Evolutionary conservation across 2,888 invertebrate species (phyloP).

Genomic region (Gymnoscelis rufifasciata): DNA sequence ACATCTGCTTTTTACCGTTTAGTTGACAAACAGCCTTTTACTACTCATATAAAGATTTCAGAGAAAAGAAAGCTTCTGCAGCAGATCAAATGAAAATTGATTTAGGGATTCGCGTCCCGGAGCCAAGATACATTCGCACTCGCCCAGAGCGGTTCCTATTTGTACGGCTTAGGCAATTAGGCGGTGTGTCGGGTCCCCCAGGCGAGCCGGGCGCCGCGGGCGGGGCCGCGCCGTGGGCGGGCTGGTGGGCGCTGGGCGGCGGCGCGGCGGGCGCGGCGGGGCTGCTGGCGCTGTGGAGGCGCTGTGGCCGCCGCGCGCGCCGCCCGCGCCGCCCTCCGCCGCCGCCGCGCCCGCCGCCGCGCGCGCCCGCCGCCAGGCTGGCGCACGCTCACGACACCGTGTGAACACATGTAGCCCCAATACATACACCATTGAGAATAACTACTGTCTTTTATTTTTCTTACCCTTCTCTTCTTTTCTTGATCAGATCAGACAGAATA

Average conservation of each 20-base stretch:
- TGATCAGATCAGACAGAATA: no score
- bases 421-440: conserved; percentile 70
- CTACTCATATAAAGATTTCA: no score
- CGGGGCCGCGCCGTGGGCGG: conserved; percentile 20
- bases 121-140: conserved; percentile 16
- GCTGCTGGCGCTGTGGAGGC: conserved; percentile 39
- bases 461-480: background rate
- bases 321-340: conserved; percentile 55
- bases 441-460: conserved; percentile 40
- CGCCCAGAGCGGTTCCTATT: conserved; percentile 17
- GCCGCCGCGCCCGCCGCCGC: conserved; percentile 64
- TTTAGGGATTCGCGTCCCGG: conserved; percentile 3
- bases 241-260: conserved; percentile 34
- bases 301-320: conserved; percentile 34
- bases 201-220: conserved; percentile 36
- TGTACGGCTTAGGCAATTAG: conserved; percentile 30
- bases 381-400: conserved; percentile 58
- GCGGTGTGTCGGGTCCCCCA: conserved; percentile 41
- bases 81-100: no score
- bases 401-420: conserved; percentile 47
- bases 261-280: conserved; percentile 47
- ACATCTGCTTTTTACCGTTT: no score
- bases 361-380: conserved; percentile 62
- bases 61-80: no score
- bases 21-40: no score